phyloP scores from a whole-genome alignment of 2,888 invertebrate genomes.

The Thereva unica region DNA sequence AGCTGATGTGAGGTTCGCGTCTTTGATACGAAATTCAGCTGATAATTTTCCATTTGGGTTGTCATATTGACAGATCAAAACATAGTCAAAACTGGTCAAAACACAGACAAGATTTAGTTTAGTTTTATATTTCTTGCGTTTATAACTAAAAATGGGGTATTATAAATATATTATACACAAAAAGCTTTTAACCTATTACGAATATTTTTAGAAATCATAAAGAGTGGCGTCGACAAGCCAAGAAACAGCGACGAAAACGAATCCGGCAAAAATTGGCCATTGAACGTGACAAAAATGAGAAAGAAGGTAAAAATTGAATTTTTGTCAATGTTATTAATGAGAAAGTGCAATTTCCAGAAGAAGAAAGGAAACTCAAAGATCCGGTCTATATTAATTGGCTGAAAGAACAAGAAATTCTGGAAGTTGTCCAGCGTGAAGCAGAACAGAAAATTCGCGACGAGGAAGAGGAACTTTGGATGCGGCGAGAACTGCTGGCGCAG shows the following conservation, averaged over 20 bases:
- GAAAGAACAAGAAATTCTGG: conserved; percentile 61
- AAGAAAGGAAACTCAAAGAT: conserved; percentile 47
- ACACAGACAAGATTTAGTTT: too few relatives aligned
- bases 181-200: background rate
- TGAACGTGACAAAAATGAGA: conserved; percentile 60
- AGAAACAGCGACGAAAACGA: conserved; percentile 71
- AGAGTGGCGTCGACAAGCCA: conserved; percentile 74
- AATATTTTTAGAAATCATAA: conserved; percentile 46
- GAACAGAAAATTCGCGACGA: conserved; percentile 62
- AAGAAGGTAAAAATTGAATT: conserved; percentile 51
- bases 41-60: too few relatives aligned
- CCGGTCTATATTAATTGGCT: conserved; percentile 62
- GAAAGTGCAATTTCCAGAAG: conserved; percentile 9
- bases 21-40: too few relatives aligned
- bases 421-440: conserved; percentile 61
- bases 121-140: too few relatives aligned
- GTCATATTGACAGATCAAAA: too few relatives aligned
- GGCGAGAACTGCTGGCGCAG: conserved; percentile 68
- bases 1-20: too few relatives aligned
- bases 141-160: conserved; percentile 4
- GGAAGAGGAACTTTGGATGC: conserved; percentile 69
- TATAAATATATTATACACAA: too few relatives aligned
- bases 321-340: background rate
- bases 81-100: too few relatives aligned
- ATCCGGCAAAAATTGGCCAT: conserved; percentile 66